These are phyloP conservation scores for Meghimatium bilineatum DNA, from an alignment of 2,888 invertebrate species.

Conservation along the genomic window DNA sequence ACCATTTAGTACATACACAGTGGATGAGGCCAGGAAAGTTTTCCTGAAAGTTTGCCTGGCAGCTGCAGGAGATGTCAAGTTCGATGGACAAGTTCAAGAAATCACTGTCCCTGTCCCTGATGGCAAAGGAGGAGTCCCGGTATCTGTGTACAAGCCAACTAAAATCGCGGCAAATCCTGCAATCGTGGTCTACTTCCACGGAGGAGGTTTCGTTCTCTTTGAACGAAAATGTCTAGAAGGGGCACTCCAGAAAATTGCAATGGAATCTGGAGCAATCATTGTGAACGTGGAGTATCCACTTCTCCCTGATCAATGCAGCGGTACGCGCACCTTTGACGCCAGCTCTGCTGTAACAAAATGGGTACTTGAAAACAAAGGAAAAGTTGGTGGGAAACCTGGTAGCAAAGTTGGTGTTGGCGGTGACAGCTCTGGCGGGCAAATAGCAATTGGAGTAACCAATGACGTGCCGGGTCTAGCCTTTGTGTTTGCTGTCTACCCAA, in stretches of 20 bases:
- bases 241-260: conserved; percentile 3
- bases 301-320: conserved; percentile 36
- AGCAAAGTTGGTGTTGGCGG: conserved; percentile 42
- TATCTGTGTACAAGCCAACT: conserved; percentile 32
- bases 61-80: not conserved
- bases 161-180: not conserved
- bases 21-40: not conserved
- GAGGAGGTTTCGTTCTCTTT: conserved; percentile 24
- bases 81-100: conserved; percentile 6
- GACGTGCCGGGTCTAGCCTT: conserved; percentile 33
- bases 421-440: conserved; percentile 40
- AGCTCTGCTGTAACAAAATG: conserved; percentile 36
- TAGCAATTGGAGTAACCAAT: conserved; percentile 35
- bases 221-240: not conserved
- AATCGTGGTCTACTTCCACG: conserved; percentile 34
- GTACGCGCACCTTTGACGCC: conserved; percentile 45
- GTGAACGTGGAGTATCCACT: conserved; percentile 49
- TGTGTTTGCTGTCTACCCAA: conserved; percentile 21
- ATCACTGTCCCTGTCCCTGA: conserved; percentile 19
- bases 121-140: conserved; percentile 10
- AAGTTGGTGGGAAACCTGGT: not conserved
- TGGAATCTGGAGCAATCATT: conserved; percentile 29
- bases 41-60: not conserved
- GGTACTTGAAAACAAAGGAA: conserved; percentile 48
- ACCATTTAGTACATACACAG: not conserved